phyloP scores from a whole-genome alignment of 2,797 vertebrate species.

The Lophius americanus region DNA sequence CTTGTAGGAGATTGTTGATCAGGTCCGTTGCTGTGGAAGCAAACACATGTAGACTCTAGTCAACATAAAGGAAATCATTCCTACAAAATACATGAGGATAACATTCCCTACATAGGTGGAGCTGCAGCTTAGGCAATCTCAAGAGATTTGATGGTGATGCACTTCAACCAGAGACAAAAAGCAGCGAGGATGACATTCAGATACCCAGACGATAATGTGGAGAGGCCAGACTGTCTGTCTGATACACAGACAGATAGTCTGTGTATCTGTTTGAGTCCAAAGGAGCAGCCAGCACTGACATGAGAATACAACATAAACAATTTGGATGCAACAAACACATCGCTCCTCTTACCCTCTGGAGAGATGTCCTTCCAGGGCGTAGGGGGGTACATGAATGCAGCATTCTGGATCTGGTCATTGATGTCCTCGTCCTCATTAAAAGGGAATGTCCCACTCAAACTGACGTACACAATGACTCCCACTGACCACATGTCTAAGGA shows the following conservation, averaged over 20 bases:
- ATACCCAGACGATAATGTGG: slow-evolving; percentile 70
- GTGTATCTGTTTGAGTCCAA: slow-evolving; percentile 38
- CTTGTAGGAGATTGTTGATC: slow-evolving; percentile 98
- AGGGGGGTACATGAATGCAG: slow-evolving; percentile 97
- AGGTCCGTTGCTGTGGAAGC: slow-evolving; percentile 90
- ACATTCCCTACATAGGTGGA: slow-evolving; percentile 24
- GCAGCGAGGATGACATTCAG: slow-evolving; percentile 35
- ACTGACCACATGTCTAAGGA: slow-evolving; percentile 99
- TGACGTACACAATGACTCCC: slow-evolving; percentile 96
- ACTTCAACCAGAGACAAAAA: slow-evolving; percentile 38
- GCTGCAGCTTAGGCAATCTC: slow-evolving; percentile 22
- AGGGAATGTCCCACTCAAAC: slow-evolving; percentile 96
- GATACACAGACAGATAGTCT: slow-evolving; percentile 23
- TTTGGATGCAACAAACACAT: background rate
- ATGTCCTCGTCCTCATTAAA: slow-evolving; percentile 99
- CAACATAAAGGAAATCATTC: background rate
- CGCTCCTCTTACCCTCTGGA: slow-evolving; percentile 85
- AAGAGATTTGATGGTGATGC: slow-evolving; percentile 57
- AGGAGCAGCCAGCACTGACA: background rate
- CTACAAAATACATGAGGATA: background rate
- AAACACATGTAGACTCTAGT: background rate
- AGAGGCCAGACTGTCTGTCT: slow-evolving; percentile 34
- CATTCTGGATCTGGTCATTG: slow-evolving; percentile 98
- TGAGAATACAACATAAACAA: background rate
- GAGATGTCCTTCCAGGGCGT: slow-evolving; percentile 97